phyloP scores from a whole-genome alignment of 2,113 vertebrate species.

The Lycaon pictus region DNA sequence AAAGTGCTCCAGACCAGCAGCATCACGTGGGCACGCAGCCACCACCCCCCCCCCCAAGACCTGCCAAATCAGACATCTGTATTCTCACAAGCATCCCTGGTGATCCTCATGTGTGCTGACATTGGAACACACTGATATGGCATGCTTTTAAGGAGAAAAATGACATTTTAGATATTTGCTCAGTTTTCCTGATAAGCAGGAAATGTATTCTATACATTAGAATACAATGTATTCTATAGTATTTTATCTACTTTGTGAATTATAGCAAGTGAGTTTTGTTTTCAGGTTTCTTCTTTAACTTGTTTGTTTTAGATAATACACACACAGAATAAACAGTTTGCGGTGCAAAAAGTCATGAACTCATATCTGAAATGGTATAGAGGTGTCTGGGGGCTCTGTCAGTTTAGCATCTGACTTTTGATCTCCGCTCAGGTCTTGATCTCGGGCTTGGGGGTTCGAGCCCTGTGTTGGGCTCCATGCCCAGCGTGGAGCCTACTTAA shows the following conservation, averaged over 20 bases:
- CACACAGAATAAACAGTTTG: not conserved
- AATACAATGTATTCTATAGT: not conserved
- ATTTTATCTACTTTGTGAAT: not conserved
- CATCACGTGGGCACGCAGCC: rapidly evolving
- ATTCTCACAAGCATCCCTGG: too few species aligned
- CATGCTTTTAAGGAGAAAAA: not conserved
- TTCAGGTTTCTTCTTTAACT: not conserved
- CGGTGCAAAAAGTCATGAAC: not conserved
- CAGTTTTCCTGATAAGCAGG: not conserved
- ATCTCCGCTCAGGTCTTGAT: not conserved
- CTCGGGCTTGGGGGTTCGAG: not conserved
- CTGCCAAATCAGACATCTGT: rapidly evolving
- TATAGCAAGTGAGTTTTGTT: not conserved
- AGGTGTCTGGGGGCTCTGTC: not conserved
- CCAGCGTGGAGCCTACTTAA: not conserved
- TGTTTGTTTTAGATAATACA: not conserved
- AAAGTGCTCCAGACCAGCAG: not conserved
- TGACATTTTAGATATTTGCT: not conserved
- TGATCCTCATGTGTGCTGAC: not conserved
- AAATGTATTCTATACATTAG: too few species aligned
- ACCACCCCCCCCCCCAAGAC: not conserved
- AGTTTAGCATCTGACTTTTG: not conserved
- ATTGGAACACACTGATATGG: rapidly evolving
- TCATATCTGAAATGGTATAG: not conserved
- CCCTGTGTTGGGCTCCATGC: not conserved